Percentiles rank a stretch among this genome's conserved stretches.
These are phyloP conservation scores for Pelvicachromis taeniatus DNA, from an alignment of 2,113 vertebrate species.

Conservation along the genomic window DNA sequence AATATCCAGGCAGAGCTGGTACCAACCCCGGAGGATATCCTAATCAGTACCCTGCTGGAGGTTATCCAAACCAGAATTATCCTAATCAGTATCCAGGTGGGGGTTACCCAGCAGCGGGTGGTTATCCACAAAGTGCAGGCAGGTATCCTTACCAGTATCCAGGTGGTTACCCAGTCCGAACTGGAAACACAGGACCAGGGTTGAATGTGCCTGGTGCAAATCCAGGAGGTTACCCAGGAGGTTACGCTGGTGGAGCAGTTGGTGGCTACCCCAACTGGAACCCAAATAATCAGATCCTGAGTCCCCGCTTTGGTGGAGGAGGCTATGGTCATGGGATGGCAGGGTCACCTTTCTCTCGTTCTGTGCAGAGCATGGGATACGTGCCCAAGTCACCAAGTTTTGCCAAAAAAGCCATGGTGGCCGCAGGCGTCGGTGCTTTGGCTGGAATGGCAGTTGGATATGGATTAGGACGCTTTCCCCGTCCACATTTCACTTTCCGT, in stretches of 20 bases:
- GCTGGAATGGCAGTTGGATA: conserved; percentile 75
- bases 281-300: conserved; percentile 74
- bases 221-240: conserved; percentile 52
- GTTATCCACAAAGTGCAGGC: conserved; percentile 8
- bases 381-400: conserved; percentile 65
- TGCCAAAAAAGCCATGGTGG: conserved; percentile 73
- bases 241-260: conserved; percentile 50
- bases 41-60: conserved; percentile 7
- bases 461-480: conserved; percentile 71
- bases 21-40: conserved; percentile 16
- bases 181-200: conserved; percentile 44
- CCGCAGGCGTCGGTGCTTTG: conserved; percentile 71
- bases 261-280: conserved; percentile 72
- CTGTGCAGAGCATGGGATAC: conserved; percentile 63
- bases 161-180: conserved; percentile 54
- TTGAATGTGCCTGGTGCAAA: conserved; percentile 36
- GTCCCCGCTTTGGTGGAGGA: conserved; percentile 67
- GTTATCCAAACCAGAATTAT: conserved; percentile 15
- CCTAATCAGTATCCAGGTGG: conserved; percentile 16
- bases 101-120: background rate
- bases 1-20: background rate
- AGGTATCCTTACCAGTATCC: conserved; percentile 35
- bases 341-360: conserved; percentile 70
- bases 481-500: conserved; percentile 68
- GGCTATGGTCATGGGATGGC: conserved; percentile 56